Percentiles rank a stretch among this genome's conserved stretches.
These are phyloP conservation scores for Theristicus caerulescens DNA, from an alignment of 2,113 vertebrate species.

Conservation along the genomic window DNA sequence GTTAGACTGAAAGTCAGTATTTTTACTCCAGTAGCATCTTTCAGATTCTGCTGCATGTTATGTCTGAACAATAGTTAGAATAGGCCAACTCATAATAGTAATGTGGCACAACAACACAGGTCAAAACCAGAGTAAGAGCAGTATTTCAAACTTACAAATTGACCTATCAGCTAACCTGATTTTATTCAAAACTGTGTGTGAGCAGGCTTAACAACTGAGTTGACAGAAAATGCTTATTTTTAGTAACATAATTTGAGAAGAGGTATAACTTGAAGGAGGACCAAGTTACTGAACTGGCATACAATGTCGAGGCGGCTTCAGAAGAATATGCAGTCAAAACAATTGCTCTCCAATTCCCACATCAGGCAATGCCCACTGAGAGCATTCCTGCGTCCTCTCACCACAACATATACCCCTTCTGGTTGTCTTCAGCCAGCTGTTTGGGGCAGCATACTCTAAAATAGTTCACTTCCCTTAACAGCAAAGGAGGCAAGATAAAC, in stretches of 20 bases:
- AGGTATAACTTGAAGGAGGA: background rate
- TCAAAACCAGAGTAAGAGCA: background rate
- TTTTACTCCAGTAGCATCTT: background rate
- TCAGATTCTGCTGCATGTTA: background rate
- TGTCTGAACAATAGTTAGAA: no score
- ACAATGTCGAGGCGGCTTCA: background rate
- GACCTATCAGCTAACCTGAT: background rate
- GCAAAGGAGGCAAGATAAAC: background rate
- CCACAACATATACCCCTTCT: background rate
- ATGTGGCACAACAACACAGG: background rate
- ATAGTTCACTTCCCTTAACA: background rate
- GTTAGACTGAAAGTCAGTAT: background rate
- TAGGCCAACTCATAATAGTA: fast-evolving
- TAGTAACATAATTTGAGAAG: background rate
- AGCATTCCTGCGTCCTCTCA: background rate
- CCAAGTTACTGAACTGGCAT: background rate
- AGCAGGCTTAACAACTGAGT: background rate
- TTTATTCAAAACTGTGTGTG: background rate
- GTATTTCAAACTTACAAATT: background rate
- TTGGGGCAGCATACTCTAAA: background rate
- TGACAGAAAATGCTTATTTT: background rate
- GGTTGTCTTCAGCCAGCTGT: background rate
- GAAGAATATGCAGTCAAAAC: background rate
- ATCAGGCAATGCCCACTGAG: background rate
- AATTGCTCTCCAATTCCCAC: background rate